Base-by-base conservation (phyloP, 2,888 invertebrate genomes). In the Ophion ventricosus region DNA sequence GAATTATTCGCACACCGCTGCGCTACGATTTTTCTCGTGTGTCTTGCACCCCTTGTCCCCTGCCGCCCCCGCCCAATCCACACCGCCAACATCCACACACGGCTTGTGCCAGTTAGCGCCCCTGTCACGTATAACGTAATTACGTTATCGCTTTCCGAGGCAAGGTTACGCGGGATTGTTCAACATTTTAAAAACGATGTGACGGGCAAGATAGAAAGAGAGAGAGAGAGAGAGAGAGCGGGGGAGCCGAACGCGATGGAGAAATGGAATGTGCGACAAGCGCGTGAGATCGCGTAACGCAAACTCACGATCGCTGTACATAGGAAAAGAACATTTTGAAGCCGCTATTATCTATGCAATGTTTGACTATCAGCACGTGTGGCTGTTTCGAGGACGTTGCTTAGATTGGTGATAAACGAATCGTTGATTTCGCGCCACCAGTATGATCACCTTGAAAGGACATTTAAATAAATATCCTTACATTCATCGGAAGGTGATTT, bases 131-230 rank as follows among this genome's bases (percentile, higher is more conserved):
- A 84, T 66, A 75, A 43, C 67, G 63, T 84, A 85, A 87, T 85
- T 85, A 85, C 81, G 85, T 87, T 87, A 84, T 85, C 83, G 81
- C 76, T 56, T 20, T 56, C 73, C 26, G 66, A 76, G 76, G 73
- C 85, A 87, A 87, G 87, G 87, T 87, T 87, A 87, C 79, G 75
- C 80, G 79, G 83, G 87, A 85, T 70, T 76, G 80, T 73, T 70
- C 59, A 67, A 76, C 80, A 54, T 23, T 57, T 56, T 25, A 40
- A 66, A 29, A 29, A 35, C 29, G 64, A 66, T 29, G 20, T 17
- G n/a, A 35, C 56, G 57, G 23, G 67, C 23, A 49, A 49, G 56
- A n/a, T 14, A 72, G 17, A 54, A 67, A 35, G 61, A 56, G 56
- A 11, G 2, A 66, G 10, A 74, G 1, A 20, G 11, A 40, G n/a